phyloP scores from a whole-genome alignment of 2,797 vertebrate species.

The Chelmon rostratus region DNA sequence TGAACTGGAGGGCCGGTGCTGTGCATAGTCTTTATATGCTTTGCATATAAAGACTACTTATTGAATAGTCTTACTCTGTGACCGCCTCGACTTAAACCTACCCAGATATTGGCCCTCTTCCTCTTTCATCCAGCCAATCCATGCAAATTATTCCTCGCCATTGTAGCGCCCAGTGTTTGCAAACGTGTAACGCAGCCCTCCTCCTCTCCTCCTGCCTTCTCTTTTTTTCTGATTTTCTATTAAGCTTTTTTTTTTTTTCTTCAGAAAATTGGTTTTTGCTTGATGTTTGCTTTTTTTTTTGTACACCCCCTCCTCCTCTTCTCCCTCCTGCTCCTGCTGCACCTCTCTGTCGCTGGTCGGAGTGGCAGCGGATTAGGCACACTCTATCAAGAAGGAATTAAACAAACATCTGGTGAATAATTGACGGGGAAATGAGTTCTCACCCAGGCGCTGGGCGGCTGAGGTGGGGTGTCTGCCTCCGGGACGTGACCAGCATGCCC shows the following conservation, averaged over 20 bases:
- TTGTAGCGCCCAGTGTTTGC: constrained; percentile 63
- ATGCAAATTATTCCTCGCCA: constrained; percentile 45
- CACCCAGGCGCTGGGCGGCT: constrained; percentile 65
- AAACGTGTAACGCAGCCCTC: constrained; percentile 49
- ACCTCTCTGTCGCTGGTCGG: constrained; percentile 53
- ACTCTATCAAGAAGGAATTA: constrained; percentile 87
- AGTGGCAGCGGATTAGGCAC: constrained; percentile 84
- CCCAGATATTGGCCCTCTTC: constrained; percentile 32
- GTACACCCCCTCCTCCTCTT: background rate
- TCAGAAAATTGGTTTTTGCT: constrained; percentile 82
- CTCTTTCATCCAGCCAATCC: constrained; percentile 51
- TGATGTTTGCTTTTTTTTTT: constrained; percentile 73
- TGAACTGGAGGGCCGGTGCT: background rate
- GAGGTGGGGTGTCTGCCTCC: constrained; percentile 43
- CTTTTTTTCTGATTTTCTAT: constrained; percentile 69
- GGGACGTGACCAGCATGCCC: constrained; percentile 79
- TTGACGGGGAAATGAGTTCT: constrained; percentile 86
- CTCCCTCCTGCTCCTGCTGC: background rate
- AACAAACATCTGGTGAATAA: constrained; percentile 88
- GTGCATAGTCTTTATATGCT: no score
- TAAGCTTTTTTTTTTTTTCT: constrained; percentile 65
- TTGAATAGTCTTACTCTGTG: constrained; percentile 45
- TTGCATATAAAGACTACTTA: constrained; percentile 11
- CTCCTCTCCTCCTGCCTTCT: background rate
- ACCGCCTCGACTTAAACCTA: constrained; percentile 35